phyloP scores from a whole-genome alignment of 2,888 invertebrate species.

The Linnaemya tessellans region DNA sequence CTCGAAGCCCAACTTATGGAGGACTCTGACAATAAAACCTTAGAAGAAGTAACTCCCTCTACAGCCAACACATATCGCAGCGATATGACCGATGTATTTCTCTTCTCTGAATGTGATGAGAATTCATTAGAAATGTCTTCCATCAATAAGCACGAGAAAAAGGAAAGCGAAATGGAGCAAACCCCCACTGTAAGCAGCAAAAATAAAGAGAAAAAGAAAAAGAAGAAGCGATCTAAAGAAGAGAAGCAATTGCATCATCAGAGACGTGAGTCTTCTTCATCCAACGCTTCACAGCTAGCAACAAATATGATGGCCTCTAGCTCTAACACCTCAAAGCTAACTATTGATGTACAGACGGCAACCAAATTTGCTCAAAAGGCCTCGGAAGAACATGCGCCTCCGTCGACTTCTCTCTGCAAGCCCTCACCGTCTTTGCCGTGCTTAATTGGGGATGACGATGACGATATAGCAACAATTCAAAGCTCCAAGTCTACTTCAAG shows the following conservation, averaged over 20 bases:
- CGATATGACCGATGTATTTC: slow-evolving; percentile 85
- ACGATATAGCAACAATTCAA: slow-evolving; percentile 72
- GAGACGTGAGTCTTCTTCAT: slow-evolving; percentile 76
- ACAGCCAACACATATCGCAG: slow-evolving; percentile 81
- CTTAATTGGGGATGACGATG: slow-evolving; percentile 86
- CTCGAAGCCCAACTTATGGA: slow-evolving; percentile 92
- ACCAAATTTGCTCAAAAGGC: slow-evolving; percentile 73
- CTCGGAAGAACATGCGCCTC: slow-evolving; percentile 78
- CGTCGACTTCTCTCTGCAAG: slow-evolving; percentile 80
- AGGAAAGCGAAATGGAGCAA: slow-evolving; percentile 67
- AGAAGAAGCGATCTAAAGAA: slow-evolving; percentile 92
- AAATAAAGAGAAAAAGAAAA: slow-evolving; percentile 91
- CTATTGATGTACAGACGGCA: slow-evolving; percentile 79
- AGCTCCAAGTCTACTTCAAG: slow-evolving; percentile 60
- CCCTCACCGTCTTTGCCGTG: slow-evolving; percentile 87
- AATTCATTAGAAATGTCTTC: slow-evolving; percentile 83
- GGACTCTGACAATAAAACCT: slow-evolving; percentile 85
- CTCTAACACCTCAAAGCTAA: slow-evolving; percentile 76
- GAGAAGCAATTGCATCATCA: slow-evolving; percentile 88
- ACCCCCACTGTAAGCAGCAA: slow-evolving; percentile 77
- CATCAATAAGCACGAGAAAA: slow-evolving; percentile 75
- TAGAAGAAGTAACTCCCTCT: slow-evolving; percentile 82
- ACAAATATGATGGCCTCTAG: slow-evolving; percentile 5
- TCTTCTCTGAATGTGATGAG: slow-evolving; percentile 86
- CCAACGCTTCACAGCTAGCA: slow-evolving; percentile 68